These are phyloP conservation scores for Xestia ashworthii DNA, from an alignment of 2,888 invertebrate species.

Conservation along the genomic window DNA sequence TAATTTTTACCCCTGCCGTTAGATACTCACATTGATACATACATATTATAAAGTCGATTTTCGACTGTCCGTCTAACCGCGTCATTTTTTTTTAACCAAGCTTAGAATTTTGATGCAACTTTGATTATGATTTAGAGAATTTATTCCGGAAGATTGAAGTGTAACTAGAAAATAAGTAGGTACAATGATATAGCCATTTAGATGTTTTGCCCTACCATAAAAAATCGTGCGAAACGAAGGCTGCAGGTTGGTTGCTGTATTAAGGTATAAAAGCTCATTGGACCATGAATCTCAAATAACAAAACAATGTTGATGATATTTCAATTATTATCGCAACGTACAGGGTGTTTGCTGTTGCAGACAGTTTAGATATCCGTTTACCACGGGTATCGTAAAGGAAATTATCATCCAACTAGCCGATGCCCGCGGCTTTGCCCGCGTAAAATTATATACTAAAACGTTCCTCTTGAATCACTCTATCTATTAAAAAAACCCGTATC, in stretches of 20 bases:
- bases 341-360: neutral
- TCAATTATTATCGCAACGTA: neutral
- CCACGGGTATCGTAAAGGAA: neutral
- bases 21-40: constrained; percentile 1
- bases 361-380: neutral
- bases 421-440: too few relatives aligned
- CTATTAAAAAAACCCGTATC: too few relatives aligned
- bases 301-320: neutral
- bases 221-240: neutral
- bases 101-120: neutral
- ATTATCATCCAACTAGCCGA: neutral
- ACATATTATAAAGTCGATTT: neutral
- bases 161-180: neutral
- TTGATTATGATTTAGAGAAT: neutral
- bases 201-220: neutral
- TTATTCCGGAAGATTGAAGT: neutral
- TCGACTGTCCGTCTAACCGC: neutral
- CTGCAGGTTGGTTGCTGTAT: neutral
- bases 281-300: constrained; percentile 17
- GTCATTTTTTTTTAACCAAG: neutral
- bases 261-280: neutral
- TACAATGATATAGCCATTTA: neutral
- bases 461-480: too few relatives aligned
- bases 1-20: neutral
- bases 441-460: too few relatives aligned